These are phyloP conservation scores for Melanotaenia pygmaea DNA, from an alignment of 2,797 vertebrate species.

Conservation along the genomic window DNA sequence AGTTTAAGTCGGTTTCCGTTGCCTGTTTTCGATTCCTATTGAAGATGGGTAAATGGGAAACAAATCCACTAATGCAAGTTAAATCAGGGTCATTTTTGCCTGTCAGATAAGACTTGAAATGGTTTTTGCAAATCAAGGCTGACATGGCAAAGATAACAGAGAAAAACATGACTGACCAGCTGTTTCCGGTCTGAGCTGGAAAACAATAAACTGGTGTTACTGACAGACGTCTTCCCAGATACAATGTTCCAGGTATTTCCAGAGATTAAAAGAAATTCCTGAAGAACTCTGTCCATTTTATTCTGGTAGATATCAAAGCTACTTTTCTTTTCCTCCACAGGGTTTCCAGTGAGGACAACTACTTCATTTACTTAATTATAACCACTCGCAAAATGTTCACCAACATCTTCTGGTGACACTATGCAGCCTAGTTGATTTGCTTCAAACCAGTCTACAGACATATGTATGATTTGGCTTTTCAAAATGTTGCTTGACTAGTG, in stretches of 20 bases:
- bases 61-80: neutral
- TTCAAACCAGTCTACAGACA: neutral
- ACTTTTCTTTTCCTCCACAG: neutral
- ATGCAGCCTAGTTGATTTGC: neutral
- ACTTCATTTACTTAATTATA: neutral
- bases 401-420: neutral
- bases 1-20: neutral
- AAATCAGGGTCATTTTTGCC: too few species aligned
- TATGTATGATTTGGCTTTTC: too few species aligned
- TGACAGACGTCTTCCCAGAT: neutral
- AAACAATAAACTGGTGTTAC: neutral
- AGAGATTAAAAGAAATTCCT: neutral
- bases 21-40: neutral
- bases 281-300: neutral
- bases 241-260: neutral
- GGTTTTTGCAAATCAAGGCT: neutral
- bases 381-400: neutral
- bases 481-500: too few species aligned
- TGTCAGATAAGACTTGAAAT: neutral
- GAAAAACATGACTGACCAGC: neutral
- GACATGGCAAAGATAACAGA: neutral
- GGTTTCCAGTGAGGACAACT: neutral
- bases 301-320: neutral
- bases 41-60: neutral
- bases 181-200: neutral